Evolutionary conservation across 2,888 invertebrate species (phyloP).

Genomic region (Andrena bicolor): DNA sequence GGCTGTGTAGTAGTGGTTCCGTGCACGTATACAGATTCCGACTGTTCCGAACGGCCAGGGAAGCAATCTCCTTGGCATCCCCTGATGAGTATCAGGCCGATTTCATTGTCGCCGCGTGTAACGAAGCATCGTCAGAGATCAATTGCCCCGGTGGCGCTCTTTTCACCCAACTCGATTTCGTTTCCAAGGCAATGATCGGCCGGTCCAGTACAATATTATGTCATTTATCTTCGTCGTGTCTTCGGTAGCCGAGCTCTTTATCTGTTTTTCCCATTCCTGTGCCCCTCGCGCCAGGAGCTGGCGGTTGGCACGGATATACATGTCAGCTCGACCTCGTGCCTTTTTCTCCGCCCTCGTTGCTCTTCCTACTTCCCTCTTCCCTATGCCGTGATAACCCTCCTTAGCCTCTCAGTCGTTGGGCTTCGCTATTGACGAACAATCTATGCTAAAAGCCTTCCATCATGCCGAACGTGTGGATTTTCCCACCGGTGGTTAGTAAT

Average conservation of each 20-base stretch:
- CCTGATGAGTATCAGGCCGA: conserved; percentile 75
- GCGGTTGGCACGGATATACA: conserved; percentile 68
- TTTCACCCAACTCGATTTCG: conserved; percentile 80
- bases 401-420: conserved; percentile 19
- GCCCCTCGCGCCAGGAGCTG: conserved; percentile 55
- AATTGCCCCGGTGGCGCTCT: conserved; percentile 75
- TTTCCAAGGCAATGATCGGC: conserved; percentile 80
- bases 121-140: conserved; percentile 79
- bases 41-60: conserved; percentile 40
- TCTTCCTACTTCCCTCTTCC: conserved; percentile 11
- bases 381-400: conserved; percentile 9
- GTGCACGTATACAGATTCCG: conserved; percentile 5
- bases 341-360: conserved; percentile 35
- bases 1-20: not conserved
- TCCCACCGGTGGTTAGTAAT: conserved; percentile 14
- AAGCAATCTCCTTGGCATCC: conserved; percentile 76
- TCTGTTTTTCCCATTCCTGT: conserved; percentile 69
- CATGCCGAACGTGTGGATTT: conserved; percentile 48
- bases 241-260: conserved; percentile 65
- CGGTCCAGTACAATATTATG: conserved; percentile 82
- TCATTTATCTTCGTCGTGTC: conserved; percentile 82
- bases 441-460: conserved; percentile 59
- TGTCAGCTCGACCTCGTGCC: conserved; percentile 52
- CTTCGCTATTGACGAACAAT: conserved; percentile 49
- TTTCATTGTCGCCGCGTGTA: conserved; percentile 78